These are phyloP conservation scores for Anolis sagrei DNA, from an alignment of 2,113 vertebrate genomes.

Conservation along the genomic window DNA sequence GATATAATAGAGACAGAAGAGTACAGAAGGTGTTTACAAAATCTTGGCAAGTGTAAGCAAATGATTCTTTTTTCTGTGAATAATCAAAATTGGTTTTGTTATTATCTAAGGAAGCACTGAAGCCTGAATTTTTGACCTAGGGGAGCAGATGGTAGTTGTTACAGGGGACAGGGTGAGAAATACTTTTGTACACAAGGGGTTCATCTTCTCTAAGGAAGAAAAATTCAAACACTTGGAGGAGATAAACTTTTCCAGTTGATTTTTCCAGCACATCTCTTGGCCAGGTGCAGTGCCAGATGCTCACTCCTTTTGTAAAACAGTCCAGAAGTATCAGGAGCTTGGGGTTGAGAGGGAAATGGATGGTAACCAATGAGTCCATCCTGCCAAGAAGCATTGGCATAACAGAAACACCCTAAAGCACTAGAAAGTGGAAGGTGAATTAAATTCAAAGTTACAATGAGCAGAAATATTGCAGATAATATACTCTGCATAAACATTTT, in stretches of 20 bases:
- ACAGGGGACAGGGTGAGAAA: not conserved
- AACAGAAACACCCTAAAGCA: not conserved
- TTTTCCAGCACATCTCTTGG: not conserved
- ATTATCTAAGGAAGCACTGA: conserved; percentile 28
- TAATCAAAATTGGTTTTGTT: conserved; percentile 24
- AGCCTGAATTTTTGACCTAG: conserved; percentile 31
- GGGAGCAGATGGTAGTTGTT: conserved; percentile 32
- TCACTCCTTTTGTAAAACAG: not conserved
- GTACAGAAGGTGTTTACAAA: no score
- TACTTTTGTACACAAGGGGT: not conserved
- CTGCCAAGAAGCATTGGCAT: not conserved
- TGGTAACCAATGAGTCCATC: not conserved
- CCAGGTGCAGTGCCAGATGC: not conserved
- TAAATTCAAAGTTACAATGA: not conserved
- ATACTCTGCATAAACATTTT: no score
- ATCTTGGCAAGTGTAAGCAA: not conserved
- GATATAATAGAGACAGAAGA: not conserved
- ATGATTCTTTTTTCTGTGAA: conserved; percentile 21
- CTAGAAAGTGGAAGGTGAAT: not conserved
- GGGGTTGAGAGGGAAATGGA: not conserved
- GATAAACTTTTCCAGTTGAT: not conserved
- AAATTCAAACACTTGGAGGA: not conserved
- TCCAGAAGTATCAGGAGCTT: not conserved
- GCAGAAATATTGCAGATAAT: not conserved
- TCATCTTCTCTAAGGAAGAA: not conserved